Percentiles rank a stretch among this genome's conserved stretches.
Conservation (phyloP, 1,140 invertebrate genomes). For the Calephelis virginiensis region DNA sequence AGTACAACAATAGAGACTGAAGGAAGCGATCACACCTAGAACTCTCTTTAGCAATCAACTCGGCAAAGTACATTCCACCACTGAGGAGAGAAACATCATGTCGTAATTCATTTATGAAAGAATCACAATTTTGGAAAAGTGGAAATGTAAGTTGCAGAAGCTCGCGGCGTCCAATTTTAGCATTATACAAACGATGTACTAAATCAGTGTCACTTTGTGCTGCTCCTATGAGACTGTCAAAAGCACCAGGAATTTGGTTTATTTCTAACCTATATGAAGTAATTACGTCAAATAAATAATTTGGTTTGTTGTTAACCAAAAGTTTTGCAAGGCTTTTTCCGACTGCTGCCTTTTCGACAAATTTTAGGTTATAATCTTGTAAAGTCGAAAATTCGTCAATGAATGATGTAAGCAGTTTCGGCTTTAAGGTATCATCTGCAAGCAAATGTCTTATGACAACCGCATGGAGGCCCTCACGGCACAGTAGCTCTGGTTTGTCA, state of each 20-base stretch:
- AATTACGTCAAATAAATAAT: slow-evolving; percentile 30
- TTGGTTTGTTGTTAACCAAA: slow-evolving; percentile 30
- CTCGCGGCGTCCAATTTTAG: slow-evolving; percentile 39
- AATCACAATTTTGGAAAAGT: slow-evolving; percentile 35
- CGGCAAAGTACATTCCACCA: slow-evolving; percentile 30
- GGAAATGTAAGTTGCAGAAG: slow-evolving; percentile 41
- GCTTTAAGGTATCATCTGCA: slow-evolving; percentile 20
- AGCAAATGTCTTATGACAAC: slow-evolving; percentile 45
- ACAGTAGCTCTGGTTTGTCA: slow-evolving; percentile 31
- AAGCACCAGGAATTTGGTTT: slow-evolving; percentile 29
- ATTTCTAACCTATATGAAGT: slow-evolving; percentile 34
- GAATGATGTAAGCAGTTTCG: slow-evolving; percentile 32
- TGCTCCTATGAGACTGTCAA: slow-evolving; percentile 27
- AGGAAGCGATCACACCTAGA: slow-evolving; percentile 42
- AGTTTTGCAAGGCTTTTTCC: slow-evolving; percentile 32
- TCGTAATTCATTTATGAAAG: slow-evolving; percentile 46
- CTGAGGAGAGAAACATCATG: slow-evolving; percentile 34
- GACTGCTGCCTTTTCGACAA: slow-evolving; percentile 33
- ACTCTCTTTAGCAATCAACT: slow-evolving; percentile 26
- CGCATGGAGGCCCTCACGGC: slow-evolving; percentile 52
- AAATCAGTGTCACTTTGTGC: slow-evolving; percentile 31
- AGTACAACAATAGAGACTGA: slow-evolving; percentile 43
- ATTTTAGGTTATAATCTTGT: slow-evolving; percentile 43
- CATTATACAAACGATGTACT: slow-evolving; percentile 35
- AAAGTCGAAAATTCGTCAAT: slow-evolving; percentile 42